phyloP scores from a whole-genome alignment of 2,113 vertebrate genomes.

The Phoenicopterus ruber region DNA sequence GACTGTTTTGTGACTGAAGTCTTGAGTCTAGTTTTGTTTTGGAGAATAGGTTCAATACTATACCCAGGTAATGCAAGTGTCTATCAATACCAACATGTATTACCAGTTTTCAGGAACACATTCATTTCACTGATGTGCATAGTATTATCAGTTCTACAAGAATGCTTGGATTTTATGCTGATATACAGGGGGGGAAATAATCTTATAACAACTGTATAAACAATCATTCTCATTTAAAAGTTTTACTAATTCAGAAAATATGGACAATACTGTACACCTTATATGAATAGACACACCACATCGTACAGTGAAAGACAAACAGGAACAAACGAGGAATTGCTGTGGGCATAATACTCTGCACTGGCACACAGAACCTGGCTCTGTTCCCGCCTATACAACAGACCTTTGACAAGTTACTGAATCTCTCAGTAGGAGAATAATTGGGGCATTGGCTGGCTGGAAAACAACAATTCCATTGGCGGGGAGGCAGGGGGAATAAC shows the following conservation, averaged over 20 bases:
- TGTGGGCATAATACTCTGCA: neutral
- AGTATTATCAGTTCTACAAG: neutral
- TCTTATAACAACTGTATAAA: neutral
- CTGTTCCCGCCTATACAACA: neutral
- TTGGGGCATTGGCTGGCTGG: neutral
- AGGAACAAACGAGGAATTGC: neutral
- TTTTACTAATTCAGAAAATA: neutral
- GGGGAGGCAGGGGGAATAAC: neutral
- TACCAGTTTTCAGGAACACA: neutral
- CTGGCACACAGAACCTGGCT: neutral
- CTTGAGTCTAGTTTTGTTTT: neutral
- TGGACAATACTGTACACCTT: neutral
- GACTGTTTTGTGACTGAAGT: neutral
- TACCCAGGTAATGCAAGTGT: neutral
- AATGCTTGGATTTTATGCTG: neutral
- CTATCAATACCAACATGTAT: neutral
- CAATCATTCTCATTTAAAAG: neutral
- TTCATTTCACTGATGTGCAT: neutral
- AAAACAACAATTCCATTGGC: neutral
- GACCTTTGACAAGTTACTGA: neutral
- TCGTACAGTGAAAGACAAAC: neutral
- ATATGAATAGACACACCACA: neutral
- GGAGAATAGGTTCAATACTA: neutral
- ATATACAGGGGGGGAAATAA: fast-evolving
- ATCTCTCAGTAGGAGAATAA: neutral